Percentiles rank a stretch among this genome's conserved stretches.
These are phyloP conservation scores for Micrastur ruficollis DNA, from an alignment of 2,797 vertebrate genomes.

Conservation along the genomic window DNA sequence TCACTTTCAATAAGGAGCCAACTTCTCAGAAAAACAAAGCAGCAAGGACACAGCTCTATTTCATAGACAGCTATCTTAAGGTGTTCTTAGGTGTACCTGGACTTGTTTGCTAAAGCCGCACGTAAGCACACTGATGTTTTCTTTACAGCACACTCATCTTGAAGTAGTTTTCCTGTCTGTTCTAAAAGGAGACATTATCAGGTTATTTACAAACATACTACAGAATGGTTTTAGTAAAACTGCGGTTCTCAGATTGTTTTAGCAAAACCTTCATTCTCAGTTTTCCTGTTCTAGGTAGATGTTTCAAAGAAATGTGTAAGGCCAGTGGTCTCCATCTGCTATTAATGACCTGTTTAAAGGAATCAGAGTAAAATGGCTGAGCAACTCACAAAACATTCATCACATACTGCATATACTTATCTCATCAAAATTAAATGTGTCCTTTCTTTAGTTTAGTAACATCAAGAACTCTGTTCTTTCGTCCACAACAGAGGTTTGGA, in stretches of 20 bases:
- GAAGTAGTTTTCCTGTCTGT: not conserved
- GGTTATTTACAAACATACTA: not conserved
- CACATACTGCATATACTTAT: not conserved
- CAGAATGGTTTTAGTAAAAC: not conserved
- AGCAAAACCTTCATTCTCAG: not conserved
- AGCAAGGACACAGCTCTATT: not conserved
- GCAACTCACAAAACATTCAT: not conserved
- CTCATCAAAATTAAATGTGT: not conserved
- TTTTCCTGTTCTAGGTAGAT: not conserved
- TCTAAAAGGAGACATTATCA: not conserved
- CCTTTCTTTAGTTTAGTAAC: not conserved
- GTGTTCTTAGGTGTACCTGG: not conserved
- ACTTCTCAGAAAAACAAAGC: not conserved
- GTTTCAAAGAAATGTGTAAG: not conserved
- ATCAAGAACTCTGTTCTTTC: not conserved
- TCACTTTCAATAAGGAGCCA: not conserved
- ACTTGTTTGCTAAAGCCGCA: not conserved
- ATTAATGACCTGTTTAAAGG: not conserved
- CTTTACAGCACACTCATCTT: not conserved
- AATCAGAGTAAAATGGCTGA: not conserved
- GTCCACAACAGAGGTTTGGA: not conserved
- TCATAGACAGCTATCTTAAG: not conserved
- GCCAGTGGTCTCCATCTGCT: not conserved
- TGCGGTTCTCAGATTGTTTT: not conserved
- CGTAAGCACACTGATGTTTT: rapidly evolving